Base-by-base conservation (phyloP, 2,797 vertebrate species). In the Borostomias antarcticus region DNA sequence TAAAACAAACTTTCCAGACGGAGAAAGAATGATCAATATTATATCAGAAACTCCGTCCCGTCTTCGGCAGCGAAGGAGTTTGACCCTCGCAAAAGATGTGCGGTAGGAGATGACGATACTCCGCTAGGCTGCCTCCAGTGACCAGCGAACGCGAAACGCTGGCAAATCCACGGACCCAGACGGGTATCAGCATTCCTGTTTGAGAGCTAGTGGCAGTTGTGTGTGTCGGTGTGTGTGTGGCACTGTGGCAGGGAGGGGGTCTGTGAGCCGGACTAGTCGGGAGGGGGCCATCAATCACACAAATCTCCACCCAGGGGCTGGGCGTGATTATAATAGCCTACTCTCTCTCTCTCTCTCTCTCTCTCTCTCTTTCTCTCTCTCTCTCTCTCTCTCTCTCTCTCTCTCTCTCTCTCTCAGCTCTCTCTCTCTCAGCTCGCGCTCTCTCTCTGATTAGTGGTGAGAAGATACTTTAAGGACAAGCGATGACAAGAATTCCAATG, bases 261-360 rank as follows among this genome's bases (percentile, higher is more conserved):
- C 56, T 64, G 62, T 58, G 74, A 74, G 78, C 69, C 71, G 33
- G 72, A 71, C 75, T 77, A 71, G 75, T 77, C 77, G 62, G 81
- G 76, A 82, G 79, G 76, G 82, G 86, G 76, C 79, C 79, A 66
- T 89, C 88, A 82, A 72, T 85, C 86, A 83, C 9, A 50, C 19
- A 19, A 26, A 72, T 83, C 84, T 73, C 72, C 89, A 86, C 90
- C 90, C 85, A 86, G 82, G 72, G 88, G 88, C 80, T 9, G 82
- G 88, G 66, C 83, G 32, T 83, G 45, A 15, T 47, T 26, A 25
- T 10, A 52, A 30, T 21, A 58, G 5, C 28, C 11, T 29, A 29
- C 52, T 29, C 2, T 53, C 51, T 48, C 8, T 26, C 43, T 43
- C 54, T 48, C 0, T 10, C 43, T 33, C n/a, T 21, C 50, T 15